Evolutionary conservation across 2,888 invertebrate species (phyloP), one percentile per base, ranked within the genome.

Genomic region (Drosophila melanosoma): DNA sequence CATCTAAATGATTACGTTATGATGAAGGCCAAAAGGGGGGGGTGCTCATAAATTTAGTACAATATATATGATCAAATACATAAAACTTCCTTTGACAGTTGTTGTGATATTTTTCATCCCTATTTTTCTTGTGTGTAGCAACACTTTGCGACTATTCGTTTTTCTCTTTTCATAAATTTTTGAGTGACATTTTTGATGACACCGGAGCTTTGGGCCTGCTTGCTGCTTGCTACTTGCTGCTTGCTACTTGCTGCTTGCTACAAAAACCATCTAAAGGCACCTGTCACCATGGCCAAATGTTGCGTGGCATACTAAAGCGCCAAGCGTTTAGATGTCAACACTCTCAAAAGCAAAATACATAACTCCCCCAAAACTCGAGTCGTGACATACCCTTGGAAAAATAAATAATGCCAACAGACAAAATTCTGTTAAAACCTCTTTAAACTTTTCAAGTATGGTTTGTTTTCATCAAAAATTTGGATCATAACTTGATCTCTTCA

Each of bases 161-260:
- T 69, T 78, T 79, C 71, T 74, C 71, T 76, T 90, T 90, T 89
- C 91, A 89, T 90, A 84, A 81, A 91, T 91, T 83, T 91, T 85
- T 91, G 86, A 91, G 91, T 91, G 91, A 91, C 87, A 91, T 75
- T 89, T 90, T 91, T 91, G 89, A 91, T 90, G 91, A 91, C 91
- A 90, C 77, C 70, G 69, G 83, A 83, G 85, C 82, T 85, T 89
- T 90, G 83, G 74, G 79, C 78, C 76, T 63, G 72, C 65, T 1
- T 77, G 73, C 29, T 77, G 58, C 72, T 62, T 51, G 49, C 56
- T 53, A 36, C 23, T 23, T 23, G 23, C 23, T 23, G 1, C 23
- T 62, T 51, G 49, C 56, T 53, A 36, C 23, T 23, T 23, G 23
- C 23, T 23, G 1, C 23, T n/a, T n/a, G n/a, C n/a, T n/a, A n/a